Base-by-base conservation (phyloP, 2,888 invertebrate species). In the Agonum fuliginosum region DNA sequence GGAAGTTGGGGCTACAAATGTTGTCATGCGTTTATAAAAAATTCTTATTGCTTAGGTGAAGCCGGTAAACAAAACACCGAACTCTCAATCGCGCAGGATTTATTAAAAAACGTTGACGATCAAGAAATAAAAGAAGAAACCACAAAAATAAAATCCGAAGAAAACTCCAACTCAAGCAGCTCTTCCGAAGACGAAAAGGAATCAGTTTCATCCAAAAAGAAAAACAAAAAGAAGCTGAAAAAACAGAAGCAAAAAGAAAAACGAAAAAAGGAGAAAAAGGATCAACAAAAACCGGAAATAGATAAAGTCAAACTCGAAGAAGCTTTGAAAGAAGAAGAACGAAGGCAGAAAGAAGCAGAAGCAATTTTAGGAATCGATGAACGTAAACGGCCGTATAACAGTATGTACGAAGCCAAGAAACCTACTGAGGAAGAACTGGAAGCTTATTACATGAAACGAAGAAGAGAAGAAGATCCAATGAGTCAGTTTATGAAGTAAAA, bases 1-100 rank as follows among this genome's bases (percentile, higher is more conserved):
- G 97, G 97, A 0, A 90, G 91, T 79, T 99, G 99, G 99, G 99
- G 99, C 0, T 99, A 93, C 87, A 94, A 94, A 84, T 99, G 99
- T 84, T 99, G 99, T 86, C 94, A 97, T 85, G 96, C 97, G 0
- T 93, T 94, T 79, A 91, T 99, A 5, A 94, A 94, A 89, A 94
- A 95, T 88, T 95, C 95, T 0, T 97, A 96, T 84, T 97, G 97
- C 82, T 92, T 95, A 22, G 96, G 96, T 0, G 94, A 94, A 83
- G 91, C 91, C 37, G 93, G 93, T 0, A 88, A 86, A 81, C 79
- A 79, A 67, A 79, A 48, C 67, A 24, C 65, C 17, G 34, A 73
- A 70, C 24, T 19, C 75, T 22, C 76, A 62, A 48, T 78, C 78
- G 74, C 41, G 54, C 24, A 67, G 79, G 79, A 77, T 79, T 37